Conservation (phyloP, 1,140 invertebrate species). For the Aphaenogaster rudis region DNA sequence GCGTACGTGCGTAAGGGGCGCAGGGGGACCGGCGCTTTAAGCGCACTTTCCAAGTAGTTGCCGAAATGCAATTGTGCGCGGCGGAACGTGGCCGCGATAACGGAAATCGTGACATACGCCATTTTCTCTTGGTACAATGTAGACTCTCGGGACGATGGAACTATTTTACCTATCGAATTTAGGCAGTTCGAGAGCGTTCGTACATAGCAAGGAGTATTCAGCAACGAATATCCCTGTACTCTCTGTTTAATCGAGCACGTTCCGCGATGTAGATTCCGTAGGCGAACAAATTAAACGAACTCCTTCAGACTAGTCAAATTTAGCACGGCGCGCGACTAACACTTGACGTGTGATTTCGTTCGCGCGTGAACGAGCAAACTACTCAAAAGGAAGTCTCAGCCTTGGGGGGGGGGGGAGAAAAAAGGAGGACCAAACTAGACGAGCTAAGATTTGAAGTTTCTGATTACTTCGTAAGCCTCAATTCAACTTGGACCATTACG, state of each 20-base stretch:
- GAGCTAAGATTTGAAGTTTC: constrained; percentile 58
- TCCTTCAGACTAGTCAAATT: constrained; percentile 25
- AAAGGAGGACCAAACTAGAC: constrained; percentile 20
- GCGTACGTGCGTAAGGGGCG: constrained; percentile 46
- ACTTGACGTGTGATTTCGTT: constrained; percentile 12
- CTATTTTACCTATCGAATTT: constrained; percentile 67
- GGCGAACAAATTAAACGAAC: constrained; percentile 33
- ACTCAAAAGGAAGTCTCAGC: neutral
- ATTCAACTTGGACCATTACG: constrained; percentile 70
- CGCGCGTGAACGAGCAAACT: constrained; percentile 28
- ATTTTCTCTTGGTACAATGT: constrained; percentile 53
- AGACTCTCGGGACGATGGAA: constrained; percentile 6
- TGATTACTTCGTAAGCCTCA: constrained; percentile 71
- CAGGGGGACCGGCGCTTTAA: constrained; percentile 45
- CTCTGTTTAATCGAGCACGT: constrained; percentile 40
- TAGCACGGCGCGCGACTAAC: constrained; percentile 9
- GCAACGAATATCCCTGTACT: neutral
- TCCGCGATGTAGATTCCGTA: constrained; percentile 20
- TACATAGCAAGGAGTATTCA: neutral
- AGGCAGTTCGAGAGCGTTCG: constrained; percentile 39
- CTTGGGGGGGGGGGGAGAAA: neutral
- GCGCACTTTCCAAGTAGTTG: constrained; percentile 72
- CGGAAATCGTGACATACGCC: constrained; percentile 70
- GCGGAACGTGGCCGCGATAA: constrained; percentile 65
- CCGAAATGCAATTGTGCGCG: constrained; percentile 62